Conservation (phyloP, 2,888 invertebrate genomes). For the Lysandra coridon region DNA sequence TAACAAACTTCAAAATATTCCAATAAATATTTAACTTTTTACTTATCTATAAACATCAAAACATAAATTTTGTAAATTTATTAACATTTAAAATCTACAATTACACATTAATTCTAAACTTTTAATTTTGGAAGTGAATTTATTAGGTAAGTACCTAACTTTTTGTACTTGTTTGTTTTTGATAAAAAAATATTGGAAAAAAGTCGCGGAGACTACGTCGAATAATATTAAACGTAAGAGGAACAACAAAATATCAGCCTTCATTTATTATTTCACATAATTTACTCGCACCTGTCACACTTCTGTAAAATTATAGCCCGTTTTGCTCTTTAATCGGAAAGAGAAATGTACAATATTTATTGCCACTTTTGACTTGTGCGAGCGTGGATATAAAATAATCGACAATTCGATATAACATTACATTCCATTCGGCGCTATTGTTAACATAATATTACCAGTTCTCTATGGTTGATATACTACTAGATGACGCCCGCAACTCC, state of each 20-base stretch:
- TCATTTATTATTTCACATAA: neutral
- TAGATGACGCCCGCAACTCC: too few relatives aligned
- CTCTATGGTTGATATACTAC: neutral
- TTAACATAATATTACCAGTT: neutral
- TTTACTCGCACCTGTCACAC: constrained; percentile 11
- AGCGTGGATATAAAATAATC: neutral
- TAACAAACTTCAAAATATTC: too few relatives aligned
- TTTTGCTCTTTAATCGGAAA: constrained; percentile 9
- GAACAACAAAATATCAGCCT: neutral
- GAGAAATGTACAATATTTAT: neutral
- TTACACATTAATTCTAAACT: too few relatives aligned
- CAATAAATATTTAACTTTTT: too few relatives aligned
- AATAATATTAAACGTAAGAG: neutral
- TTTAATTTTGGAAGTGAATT: too few relatives aligned
- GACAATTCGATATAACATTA: neutral
- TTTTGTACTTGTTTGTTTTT: too few relatives aligned
- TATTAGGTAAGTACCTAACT: too few relatives aligned
- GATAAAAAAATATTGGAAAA: neutral
- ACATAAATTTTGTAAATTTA: too few relatives aligned
- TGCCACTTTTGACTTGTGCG: neutral
- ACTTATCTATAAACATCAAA: too few relatives aligned
- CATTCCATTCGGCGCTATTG: neutral
- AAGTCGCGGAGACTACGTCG: neutral
- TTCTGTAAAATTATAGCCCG: constrained; percentile 19
- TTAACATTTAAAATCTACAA: too few relatives aligned